Evolutionary conservation across 2,113 vertebrate species (phyloP).

Genomic region (Pica pica): DNA sequence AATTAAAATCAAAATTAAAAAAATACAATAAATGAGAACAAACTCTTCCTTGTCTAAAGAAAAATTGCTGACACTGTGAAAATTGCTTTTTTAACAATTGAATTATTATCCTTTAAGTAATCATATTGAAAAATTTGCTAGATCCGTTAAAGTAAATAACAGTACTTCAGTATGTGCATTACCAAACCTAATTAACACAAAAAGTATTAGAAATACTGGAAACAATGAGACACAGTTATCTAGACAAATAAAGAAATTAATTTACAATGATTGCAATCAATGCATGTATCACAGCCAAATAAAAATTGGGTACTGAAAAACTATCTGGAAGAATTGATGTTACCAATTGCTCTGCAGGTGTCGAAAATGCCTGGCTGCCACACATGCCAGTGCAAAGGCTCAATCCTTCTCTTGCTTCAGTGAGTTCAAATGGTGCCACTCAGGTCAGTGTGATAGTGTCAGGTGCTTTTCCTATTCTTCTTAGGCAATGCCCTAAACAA

Average conservation of each 20-base stretch:
- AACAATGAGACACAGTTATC: neutral
- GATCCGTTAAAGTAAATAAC: slow-evolving; percentile 10
- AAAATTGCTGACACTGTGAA: neutral
- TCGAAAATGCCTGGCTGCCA: neutral
- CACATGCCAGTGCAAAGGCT: neutral
- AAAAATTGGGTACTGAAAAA: neutral
- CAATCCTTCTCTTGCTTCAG: neutral
- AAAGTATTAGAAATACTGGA: neutral
- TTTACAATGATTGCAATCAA: neutral
- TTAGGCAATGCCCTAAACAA: neutral
- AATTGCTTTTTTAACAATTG: neutral
- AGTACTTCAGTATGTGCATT: neutral
- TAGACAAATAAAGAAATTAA: neutral
- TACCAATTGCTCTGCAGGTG: neutral
- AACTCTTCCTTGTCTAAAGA: neutral
- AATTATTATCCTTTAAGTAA: neutral
- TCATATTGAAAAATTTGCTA: neutral
- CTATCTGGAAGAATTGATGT: neutral
- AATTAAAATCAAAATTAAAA: slow-evolving; percentile 3
- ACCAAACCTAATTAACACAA: neutral
- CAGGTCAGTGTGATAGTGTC: neutral
- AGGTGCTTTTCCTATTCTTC: neutral
- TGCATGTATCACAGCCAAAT: neutral
- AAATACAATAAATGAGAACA: neutral
- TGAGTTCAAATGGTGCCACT: neutral